Base-by-base conservation (phyloP, 2,113 vertebrate species). In the Malurus elegans region DNA sequence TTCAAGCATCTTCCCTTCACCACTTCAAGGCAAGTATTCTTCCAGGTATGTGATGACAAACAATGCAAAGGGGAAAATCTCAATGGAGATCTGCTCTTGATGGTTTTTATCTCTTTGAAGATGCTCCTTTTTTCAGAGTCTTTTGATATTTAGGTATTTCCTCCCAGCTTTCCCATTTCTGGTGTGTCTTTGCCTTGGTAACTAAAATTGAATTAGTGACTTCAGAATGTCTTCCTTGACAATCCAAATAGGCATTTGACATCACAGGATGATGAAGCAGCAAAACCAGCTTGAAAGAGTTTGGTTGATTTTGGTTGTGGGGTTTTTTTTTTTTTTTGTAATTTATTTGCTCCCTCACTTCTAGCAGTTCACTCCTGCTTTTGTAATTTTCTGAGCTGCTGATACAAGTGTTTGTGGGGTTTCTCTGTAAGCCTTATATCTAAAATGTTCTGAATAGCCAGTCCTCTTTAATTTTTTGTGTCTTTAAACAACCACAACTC, bases 21-120 rank as follows among this genome's bases (percentile, higher is more conserved):
- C 71, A 71, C 93, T 93, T 96, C 88, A 96, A 92, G 90, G 92
- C 82, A 93, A 78, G 69, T 92, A 56, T 90, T 93, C 75, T 86
- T 86, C 92, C 86, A 96, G 90, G 86, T 96, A 88, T 96, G 90
- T 88, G 92, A 92, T 53, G 56, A 53, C 88, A 90, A 81, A 81
- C 92, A 92, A 86, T 86, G 83, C 74, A 84, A 8, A 74, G n/a
- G 88, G 57, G 57, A 90, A 60, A 80, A 88, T 94, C 79, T 93
- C 65, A 84, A 9, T 88, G 72, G 92, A 81, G 83, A 92, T 94
- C 75, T 88, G 75, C 50, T 58, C 2, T 1, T 18, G 44, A 83
- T 86, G 61, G 38, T 87, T 91, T 75, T 89, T 92, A 57, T 45
- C 81, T 91, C 94, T 95, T 93, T 93, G 90, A 92, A 94, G 86